phyloP scores from a whole-genome alignment of 1,140 invertebrate species.

The Drosophila auraria region DNA sequence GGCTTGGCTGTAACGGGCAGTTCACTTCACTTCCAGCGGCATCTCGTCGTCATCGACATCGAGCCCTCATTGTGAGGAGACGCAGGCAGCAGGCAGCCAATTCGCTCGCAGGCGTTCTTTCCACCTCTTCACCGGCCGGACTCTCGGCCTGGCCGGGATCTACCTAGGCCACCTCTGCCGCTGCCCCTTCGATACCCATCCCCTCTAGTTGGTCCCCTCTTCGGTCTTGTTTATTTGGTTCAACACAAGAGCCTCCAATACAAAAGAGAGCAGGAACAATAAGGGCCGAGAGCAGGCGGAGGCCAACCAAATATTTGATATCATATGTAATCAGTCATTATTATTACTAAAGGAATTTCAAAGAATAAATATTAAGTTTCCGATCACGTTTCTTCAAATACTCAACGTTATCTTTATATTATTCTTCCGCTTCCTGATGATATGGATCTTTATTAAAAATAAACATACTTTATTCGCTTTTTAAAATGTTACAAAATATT shows the following conservation, averaged over 20 bases:
- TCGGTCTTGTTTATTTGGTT: constrained; percentile 61
- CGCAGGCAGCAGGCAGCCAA: constrained; percentile 67
- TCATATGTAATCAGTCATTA: constrained; percentile 34
- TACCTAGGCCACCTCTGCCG: constrained; percentile 19
- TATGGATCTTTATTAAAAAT: too few relatives aligned
- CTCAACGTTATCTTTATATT: neutral
- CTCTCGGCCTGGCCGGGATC: constrained; percentile 31
- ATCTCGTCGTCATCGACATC: constrained; percentile 41
- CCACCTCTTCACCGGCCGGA: constrained; percentile 24
- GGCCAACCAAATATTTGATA: constrained; percentile 45
- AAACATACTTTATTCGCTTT: too few relatives aligned
- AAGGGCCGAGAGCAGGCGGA: constrained; percentile 22
- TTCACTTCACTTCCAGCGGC: constrained; percentile 24
- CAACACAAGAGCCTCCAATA: constrained; percentile 56
- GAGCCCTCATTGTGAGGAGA: constrained; percentile 14
- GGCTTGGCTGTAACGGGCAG: constrained; percentile 26
- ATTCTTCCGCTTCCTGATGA: too few relatives aligned
- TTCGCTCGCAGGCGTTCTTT: constrained; percentile 62
- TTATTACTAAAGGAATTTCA: neutral
- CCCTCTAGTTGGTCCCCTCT: constrained; percentile 15
- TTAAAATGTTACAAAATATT: too few relatives aligned
- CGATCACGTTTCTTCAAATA: neutral
- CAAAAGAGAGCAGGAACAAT: constrained; percentile 73
- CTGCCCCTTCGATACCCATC: constrained; percentile 7
- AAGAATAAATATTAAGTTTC: neutral